Evolutionary conservation across 1,140 invertebrate genomes (phyloP), one percentile per base, ranked within the genome.

Genomic region (Tetragnatha versicolor): DNA sequence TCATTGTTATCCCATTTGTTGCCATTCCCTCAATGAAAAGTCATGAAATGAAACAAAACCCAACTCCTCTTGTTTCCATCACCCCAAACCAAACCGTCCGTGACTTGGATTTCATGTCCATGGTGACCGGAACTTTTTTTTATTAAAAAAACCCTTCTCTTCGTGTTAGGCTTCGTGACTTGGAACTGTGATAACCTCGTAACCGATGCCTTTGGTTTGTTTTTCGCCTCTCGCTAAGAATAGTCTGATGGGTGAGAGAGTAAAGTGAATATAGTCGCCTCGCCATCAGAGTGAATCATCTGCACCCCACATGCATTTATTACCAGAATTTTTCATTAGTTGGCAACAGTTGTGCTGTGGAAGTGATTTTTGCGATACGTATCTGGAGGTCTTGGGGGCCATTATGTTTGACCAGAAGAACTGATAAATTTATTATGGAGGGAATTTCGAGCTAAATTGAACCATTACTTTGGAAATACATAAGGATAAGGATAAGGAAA

Each of bases 101-200:
- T 73, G 55, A 73, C 39, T 61, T 14, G 31, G 53, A 61, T 61
- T 73, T 61, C 55, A 73, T 73, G 70, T 31, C 35, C 25, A 73
- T 61, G 53, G 29, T 73, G 70, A 73, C 70, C 70, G 55, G 39
- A 73, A 61, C 70, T 17, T 61, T 7, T 9, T 42, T n/a, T n/a
- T 9, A 7, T 9, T 9, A 42, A 42, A 42, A 42, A 42, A 42
- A 3, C n/a, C 20, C 25, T 51, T 51, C 20, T 51, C 49, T 53
- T 69, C 66, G 66, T 33, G 29, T 53, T 45, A 42, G 51, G 42
- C 25, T 42, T 73, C 70, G 55, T 73, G 70, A 73, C 70, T 73
- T n/a, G 27, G 27, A 61, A 49, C 70, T n/a, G 39, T 42, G 70
- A 73, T 73, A 73, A 73, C 55, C 55, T 61, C 47, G 55, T 61